Percentiles rank a stretch among this genome's conserved stretches.
Conservation (phyloP, 2,797 vertebrate species). For the Fringilla coelebs region DNA sequence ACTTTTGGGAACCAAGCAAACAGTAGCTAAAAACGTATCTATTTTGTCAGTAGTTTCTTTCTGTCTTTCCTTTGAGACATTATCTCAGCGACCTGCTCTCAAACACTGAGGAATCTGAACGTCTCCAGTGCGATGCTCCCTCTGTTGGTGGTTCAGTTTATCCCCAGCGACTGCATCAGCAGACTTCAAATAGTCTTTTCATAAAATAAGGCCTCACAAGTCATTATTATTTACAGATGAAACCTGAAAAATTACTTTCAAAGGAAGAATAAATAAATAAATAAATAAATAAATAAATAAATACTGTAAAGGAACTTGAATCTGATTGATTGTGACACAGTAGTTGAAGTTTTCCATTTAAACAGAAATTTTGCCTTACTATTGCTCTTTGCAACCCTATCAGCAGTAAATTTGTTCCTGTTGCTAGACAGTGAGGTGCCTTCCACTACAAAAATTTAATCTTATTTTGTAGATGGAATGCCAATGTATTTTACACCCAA, state of each 20-base stretch:
- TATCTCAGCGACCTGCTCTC: background rate
- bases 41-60: background rate
- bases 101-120: background rate
- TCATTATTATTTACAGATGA: background rate
- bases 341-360: background rate
- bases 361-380: background rate
- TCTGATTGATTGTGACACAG: background rate
- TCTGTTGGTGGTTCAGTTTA: background rate
- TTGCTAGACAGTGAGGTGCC: background rate
- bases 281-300: background rate
- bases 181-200: background rate
- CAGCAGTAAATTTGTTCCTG: background rate
- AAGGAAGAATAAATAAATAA: background rate
- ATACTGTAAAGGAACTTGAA: background rate
- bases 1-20: background rate
- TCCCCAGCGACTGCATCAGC: background rate
- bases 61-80: background rate
- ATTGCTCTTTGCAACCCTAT: background rate
- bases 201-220: background rate
- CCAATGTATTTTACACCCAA: background rate
- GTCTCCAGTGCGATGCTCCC: background rate
- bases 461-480: background rate
- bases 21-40: background rate
- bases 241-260: background rate
- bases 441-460: background rate